These are phyloP conservation scores for Darevskia nairensis DNA, from an alignment of 2,797 vertebrate species.

Conservation along the genomic window DNA sequence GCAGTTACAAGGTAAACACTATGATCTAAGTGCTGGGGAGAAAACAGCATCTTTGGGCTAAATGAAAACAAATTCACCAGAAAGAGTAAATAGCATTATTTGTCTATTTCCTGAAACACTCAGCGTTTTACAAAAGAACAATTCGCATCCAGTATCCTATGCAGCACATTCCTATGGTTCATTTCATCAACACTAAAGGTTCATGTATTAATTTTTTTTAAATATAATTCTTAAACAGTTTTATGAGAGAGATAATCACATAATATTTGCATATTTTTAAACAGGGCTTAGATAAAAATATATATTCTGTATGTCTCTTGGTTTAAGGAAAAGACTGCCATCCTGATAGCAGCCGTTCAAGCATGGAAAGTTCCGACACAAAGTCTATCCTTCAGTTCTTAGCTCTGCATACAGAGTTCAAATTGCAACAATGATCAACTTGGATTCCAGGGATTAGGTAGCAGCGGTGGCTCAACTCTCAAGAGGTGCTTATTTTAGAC, in stretches of 20 bases:
- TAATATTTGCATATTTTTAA: conserved; percentile 71
- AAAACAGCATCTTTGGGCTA: conserved; percentile 71
- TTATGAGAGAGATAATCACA: conserved; percentile 63
- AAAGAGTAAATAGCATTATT: conserved; percentile 69
- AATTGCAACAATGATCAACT: conserved; percentile 62
- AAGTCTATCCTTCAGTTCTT: conserved; percentile 57
- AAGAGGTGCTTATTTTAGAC: conserved; percentile 38
- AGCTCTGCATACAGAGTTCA: conserved; percentile 49
- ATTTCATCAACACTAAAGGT: conserved; percentile 59
- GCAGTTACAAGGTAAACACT: conserved; percentile 60
- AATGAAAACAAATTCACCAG: conserved; percentile 62
- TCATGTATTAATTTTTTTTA: conserved; percentile 52
- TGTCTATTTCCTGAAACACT: conserved; percentile 58
- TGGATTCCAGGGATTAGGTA: conserved; percentile 55
- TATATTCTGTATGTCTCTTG: conserved; percentile 32
- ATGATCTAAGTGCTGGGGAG: conserved; percentile 53
- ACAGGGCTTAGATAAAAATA: conserved; percentile 66
- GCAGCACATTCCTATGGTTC: conserved; percentile 55
- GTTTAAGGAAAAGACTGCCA: conserved; percentile 67
- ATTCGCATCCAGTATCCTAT: conserved; percentile 58
- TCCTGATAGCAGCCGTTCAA: conserved; percentile 70
- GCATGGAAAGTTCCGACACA: conserved; percentile 65
- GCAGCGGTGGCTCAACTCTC: background rate
- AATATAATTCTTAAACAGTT: conserved; percentile 64
- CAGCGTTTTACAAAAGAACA: conserved; percentile 63